phyloP scores from a whole-genome alignment of 1,140 invertebrate genomes.

The Rhysida immarginata region DNA sequence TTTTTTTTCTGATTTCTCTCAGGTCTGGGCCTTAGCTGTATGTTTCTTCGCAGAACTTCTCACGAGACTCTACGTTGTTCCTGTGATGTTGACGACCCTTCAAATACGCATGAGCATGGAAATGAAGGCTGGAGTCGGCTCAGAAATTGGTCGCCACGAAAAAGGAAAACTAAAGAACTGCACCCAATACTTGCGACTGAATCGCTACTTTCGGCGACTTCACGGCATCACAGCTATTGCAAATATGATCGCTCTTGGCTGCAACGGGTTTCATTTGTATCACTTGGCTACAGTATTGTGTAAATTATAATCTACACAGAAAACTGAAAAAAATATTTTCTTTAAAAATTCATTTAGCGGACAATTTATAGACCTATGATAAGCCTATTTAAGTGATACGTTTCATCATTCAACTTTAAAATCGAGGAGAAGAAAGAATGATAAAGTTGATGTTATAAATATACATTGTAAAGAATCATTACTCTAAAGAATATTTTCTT shows the following conservation, averaged over 20 bases:
- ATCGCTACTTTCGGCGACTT: constrained; percentile 45
- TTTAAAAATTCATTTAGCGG: too few species aligned
- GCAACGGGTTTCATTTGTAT: constrained; percentile 49
- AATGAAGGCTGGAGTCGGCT: constrained; percentile 47
- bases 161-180: constrained; percentile 47
- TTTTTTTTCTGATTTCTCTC: constrained; percentile 20
- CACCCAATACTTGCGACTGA: constrained; percentile 49
- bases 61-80: constrained; percentile 49
- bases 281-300: constrained; percentile 38
- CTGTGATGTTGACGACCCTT: constrained; percentile 40
- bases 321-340: too few species aligned
- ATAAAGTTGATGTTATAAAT: too few species aligned
- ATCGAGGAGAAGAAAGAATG: too few species aligned
- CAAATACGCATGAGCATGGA: constrained; percentile 37
- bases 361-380: too few species aligned
- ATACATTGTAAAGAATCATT: too few species aligned
- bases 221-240: constrained; percentile 53
- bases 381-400: too few species aligned
- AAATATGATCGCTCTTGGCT: constrained; percentile 52
- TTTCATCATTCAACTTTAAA: too few species aligned
- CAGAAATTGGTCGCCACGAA: constrained; percentile 49
- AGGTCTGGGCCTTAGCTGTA: constrained; percentile 45
- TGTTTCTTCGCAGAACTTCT: constrained; percentile 51
- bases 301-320: background rate
- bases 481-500: too few species aligned